Evolutionary conservation across 2,113 vertebrate genomes (phyloP), one percentile per base, ranked within the genome.

Genomic region (Dendrocopos noguchii): DNA sequence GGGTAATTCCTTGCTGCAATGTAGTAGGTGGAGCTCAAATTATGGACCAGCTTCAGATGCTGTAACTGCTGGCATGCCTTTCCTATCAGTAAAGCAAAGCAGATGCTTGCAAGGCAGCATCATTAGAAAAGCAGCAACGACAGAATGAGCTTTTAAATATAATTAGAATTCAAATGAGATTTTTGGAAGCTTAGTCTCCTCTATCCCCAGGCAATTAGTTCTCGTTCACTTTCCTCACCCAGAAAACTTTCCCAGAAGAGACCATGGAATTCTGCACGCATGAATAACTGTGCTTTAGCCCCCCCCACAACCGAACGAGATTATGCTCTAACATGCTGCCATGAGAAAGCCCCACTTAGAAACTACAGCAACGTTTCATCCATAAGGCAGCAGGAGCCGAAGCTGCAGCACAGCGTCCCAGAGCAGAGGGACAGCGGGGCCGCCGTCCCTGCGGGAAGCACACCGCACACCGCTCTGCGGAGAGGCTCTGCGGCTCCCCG

Each of bases 1-100:
- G 84, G 78, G 60, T 39, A 64, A 94, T 24, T 92, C 57, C 94
- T 77, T 95, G 87, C 94, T 94, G 89, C 93, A 94, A 50, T 85
- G 81, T 80, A 57, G 93, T 80, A 94, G 91, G 94, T 92, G 91
- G 89, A 93, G 84, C 84, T 87, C 65, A 25, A 74, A 91, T 39
- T 39, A 75, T 3, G 39, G 87, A 67, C 68, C 60, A 64, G 53
- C 60, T 56, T 83, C 84, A n/a, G 95, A 78, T 3, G 89, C 73
- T 81, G 50, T 11, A 61, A 90, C 88, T 31, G 4, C 72, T 29
- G 75, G 68, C 94, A 92, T 71, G 67, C 27, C 1, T 10, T 42
- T 87, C 10, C 0, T 20, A 27, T 12, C 46, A 52, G 75, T 7
- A 42, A 84, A 81, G 79, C 2, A 47, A 87, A 90, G 75, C 80